Evolutionary conservation across 2,797 vertebrate genomes (phyloP).

Genomic region (Brachyalestes nurse): DNA sequence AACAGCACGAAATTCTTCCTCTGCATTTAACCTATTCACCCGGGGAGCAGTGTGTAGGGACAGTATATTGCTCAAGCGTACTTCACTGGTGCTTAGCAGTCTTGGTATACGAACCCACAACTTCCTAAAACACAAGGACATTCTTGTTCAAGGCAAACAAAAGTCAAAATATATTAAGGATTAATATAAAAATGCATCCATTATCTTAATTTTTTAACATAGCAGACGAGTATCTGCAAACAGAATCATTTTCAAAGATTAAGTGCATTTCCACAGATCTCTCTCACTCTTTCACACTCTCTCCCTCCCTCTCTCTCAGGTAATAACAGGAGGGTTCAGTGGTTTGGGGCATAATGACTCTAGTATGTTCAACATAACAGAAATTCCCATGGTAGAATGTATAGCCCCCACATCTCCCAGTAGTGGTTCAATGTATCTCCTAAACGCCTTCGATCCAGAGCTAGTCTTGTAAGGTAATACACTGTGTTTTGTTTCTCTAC

Average conservation of each 20-base stretch:
- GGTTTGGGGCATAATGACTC: conserved; percentile 13
- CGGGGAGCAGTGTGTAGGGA: too few species aligned
- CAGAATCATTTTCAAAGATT: neutral
- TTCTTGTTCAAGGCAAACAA: neutral
- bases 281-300: neutral
- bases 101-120: too few species aligned
- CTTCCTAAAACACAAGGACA: too few species aligned
- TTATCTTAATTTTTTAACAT: neutral
- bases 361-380: neutral
- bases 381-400: conserved; percentile 21
- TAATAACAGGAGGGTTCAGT: neutral
- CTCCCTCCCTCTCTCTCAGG: neutral
- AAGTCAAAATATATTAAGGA: neutral
- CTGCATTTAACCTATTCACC: too few species aligned
- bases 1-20: too few species aligned
- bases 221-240: neutral
- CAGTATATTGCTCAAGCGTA: too few species aligned
- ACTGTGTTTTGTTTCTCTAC: conserved; percentile 28
- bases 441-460: conserved; percentile 31
- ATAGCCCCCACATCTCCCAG: conserved; percentile 27
- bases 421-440: conserved; percentile 22
- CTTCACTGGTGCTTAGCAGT: too few species aligned
- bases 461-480: conserved; percentile 45
- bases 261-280: neutral
- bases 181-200: neutral